Conservation (phyloP, 1,140 invertebrate species). For the Caenorhabditis latens region DNA sequence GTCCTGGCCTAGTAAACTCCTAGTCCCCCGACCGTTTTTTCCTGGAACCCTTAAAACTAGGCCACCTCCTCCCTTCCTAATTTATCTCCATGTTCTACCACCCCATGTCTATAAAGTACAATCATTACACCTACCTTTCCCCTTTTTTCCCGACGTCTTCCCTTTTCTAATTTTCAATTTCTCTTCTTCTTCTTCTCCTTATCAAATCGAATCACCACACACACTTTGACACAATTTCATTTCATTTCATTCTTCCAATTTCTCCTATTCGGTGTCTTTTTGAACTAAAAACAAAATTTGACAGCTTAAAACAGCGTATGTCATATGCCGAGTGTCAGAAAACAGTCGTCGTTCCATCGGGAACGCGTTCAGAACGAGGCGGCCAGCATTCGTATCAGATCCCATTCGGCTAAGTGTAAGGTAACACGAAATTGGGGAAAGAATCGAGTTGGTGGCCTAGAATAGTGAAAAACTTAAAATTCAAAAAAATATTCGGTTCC, state of each 20-base stretch:
- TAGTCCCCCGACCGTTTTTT: not conserved
- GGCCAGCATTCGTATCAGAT: constrained; percentile 21
- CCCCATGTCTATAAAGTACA: too few relatives aligned
- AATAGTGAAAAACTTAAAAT: too few relatives aligned
- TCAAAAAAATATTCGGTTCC: not conserved
- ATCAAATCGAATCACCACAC: not conserved
- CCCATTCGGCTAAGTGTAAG: constrained; percentile 47
- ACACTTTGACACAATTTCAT: constrained; percentile 4
- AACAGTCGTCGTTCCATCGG: constrained; percentile 47
- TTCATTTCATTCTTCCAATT: not conserved
- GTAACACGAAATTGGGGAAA: not conserved
- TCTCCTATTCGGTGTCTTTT: not conserved
- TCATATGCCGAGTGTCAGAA: constrained; percentile 24
- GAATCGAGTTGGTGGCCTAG: not conserved
- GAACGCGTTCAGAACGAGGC: constrained; percentile 34
- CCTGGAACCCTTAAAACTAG: too few relatives aligned
- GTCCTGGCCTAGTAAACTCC: too few relatives aligned
- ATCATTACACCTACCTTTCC: too few relatives aligned
- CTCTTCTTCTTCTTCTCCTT: not conserved
- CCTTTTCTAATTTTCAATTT: too few relatives aligned
- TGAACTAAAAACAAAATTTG: not conserved
- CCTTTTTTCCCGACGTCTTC: too few relatives aligned
- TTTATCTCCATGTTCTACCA: too few relatives aligned
- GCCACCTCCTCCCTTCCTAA: too few relatives aligned
- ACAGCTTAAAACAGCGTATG: not conserved